Evolutionary conservation across 2,113 vertebrate species (phyloP), one percentile per base, ranked within the genome.

Genomic region (Emberiza fucata): DNA sequence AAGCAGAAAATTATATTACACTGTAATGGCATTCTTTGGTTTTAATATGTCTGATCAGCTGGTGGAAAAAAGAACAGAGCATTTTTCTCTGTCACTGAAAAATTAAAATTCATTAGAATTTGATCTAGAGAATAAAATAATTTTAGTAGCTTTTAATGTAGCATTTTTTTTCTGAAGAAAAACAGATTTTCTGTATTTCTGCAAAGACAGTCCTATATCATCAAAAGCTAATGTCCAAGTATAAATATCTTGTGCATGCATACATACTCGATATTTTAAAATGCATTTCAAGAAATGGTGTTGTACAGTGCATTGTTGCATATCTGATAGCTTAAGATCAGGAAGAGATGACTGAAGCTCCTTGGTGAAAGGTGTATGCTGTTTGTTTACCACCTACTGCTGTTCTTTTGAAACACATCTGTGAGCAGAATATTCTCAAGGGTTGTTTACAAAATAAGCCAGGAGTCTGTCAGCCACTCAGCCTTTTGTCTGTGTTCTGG

Each of bases 381-480:
- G 35, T 88, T 95, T 95, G 84, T 94, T 95, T 95, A 94, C 78
- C 71, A 71, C 82, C 68, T 86, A 73, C 82, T 66, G 85, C 79
- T 93, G 64, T 71, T 93, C 76, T 91, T 93, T 86, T 88, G 75
- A 91, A 96, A 85, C 75, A 64, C 51, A 73, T 90, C 75, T 91
- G 90, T 94, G 81, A 90, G 81, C 42, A 90, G 59, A 87, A 73
- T 86, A 65, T 78, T 95, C 87, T 68, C 79, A 20, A 90, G 60
- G 40, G 94, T 59, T 73, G 25, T 19, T 95, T 86, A 59, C 45
- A 70, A 83, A 94, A 80, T 44, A 90, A 95, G 75, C 79, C 72
- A 86, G 75, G 31, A 77, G 22, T 21, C 56, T 90, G 85, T 94
- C 90, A 97, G 90, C 75, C 35, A 29, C 45, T 83, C 63, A 71